Conservation (phyloP, 2,888 invertebrate species). For the Melitaea athalia region DNA sequence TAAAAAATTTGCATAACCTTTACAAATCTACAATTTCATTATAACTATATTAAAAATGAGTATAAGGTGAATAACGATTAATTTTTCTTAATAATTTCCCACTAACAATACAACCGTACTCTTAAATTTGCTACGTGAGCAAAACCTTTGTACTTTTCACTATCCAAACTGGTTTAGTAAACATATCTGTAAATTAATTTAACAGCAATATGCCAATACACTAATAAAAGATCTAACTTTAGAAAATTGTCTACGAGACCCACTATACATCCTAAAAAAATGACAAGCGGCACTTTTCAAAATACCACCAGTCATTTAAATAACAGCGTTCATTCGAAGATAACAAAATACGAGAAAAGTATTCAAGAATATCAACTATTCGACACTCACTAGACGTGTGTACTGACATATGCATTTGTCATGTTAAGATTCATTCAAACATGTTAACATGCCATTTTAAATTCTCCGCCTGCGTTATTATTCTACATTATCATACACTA, state of each 20-base stretch:
- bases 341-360: slow-evolving; percentile 6
- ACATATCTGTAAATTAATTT: slow-evolving; percentile 51
- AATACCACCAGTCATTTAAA: slow-evolving; percentile 30
- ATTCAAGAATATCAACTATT: slow-evolving; percentile 11
- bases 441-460: slow-evolving; percentile 41
- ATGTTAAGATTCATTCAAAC: slow-evolving; percentile 53
- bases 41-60: slow-evolving; percentile 67
- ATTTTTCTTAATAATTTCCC: slow-evolving; percentile 46
- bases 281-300: slow-evolving; percentile 45
- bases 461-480: slow-evolving; percentile 53
- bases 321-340: slow-evolving; percentile 16
- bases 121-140: slow-evolving; percentile 77
- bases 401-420: slow-evolving; percentile 60
- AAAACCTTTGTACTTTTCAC: slow-evolving; percentile 75
- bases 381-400: slow-evolving; percentile 34
- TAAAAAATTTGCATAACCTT: slow-evolving; percentile 56
- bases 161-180: slow-evolving; percentile 53
- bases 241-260: slow-evolving; percentile 62
- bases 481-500: slow-evolving; percentile 49
- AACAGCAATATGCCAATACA: slow-evolving; percentile 59
- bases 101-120: slow-evolving; percentile 59
- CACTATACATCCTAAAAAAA: slow-evolving; percentile 50
- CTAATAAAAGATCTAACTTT: slow-evolving; percentile 58
- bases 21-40: slow-evolving; percentile 59
- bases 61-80: slow-evolving; percentile 59